Base-by-base conservation (phyloP, 1,140 invertebrate genomes). In the Vollenhovia emeryi region DNA sequence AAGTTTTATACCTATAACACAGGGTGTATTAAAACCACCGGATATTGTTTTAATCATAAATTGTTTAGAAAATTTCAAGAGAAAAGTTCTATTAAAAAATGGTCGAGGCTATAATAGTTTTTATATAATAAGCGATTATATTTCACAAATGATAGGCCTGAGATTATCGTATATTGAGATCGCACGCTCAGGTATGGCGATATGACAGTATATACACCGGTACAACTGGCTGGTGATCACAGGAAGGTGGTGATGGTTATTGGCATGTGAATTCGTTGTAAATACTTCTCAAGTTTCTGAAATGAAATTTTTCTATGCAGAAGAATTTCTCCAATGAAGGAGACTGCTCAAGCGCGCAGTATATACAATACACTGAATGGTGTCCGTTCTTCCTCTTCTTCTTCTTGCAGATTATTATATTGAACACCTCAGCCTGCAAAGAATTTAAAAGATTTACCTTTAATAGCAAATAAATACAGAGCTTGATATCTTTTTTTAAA, bases 321-420 rank as follows among this genome's bases (percentile, higher is more conserved):
- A 99, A 97, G 93, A 99, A 99, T 43, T 98, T 98, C 90, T 98
- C 96, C 0, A 99, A 95, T 60, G 96, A 96, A 24, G 97, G 96
- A n/a, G 96, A 96, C 87, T 97, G 96, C 92, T 99, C 98, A 0
- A 98, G 95, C 5, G 99, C 98, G 95, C 99, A 99, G 90, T 98
- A 97, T 94, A 99, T 96, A 94, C 99, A 99, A 95, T 99, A 99
- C 21, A 99, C 99, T n/a, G 99, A 97, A 94, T 99, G 98, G 30
- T 9, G 13, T 0, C 0, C 3, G 3, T 36, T 3, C 33, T 36
- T 57, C 24, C 27, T 97, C 91, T 98, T 98, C 90, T 99, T 98
- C 94, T 99, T 30, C 95, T 99, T 98, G 80, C 98, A 97, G 66
- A 99, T 98, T 75, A 99, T 95, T 85, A 99, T 97, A 94, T 99